Base-by-base conservation (phyloP, 2,888 invertebrate species). In the Mesorhabditis spiculigera region DNA sequence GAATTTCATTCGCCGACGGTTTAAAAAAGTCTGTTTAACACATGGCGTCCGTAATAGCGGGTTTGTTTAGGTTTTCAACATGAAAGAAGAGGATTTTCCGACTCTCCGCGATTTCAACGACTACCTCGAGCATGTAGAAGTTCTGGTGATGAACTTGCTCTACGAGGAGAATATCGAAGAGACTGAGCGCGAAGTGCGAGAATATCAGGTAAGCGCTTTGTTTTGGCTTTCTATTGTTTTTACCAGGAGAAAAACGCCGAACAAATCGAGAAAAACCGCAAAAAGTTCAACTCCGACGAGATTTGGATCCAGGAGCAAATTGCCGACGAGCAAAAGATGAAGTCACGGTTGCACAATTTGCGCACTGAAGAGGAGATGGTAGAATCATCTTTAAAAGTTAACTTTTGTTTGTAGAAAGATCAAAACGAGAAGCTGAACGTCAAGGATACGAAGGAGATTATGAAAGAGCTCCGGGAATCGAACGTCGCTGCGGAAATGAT, bases 91-190 rank as follows among this genome's bases (percentile, higher is more conserved):
- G 78, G 97, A 98, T 87, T 98, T 99, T 86, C 86, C 88, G 0
- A 89, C 91, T 0, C 87, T 94, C 70, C 88, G 90, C 61, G 95
- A 94, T 72, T 98, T 92, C 87, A 96, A 98, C 87, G 93, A 96
- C 87, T 99, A 98, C 87, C 89, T 98, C 79, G 98, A 98, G 88
- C 93, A 93, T 88, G 91, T 96, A 63, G 97, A 96, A 50, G n/a
- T n/a, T 13, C 8, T 82, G 16, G 79, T 85, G 65, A 79, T 69
- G 65, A 83, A 81, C 68, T 66, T 85, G 65, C 75, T 77, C 10
- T 75, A 80, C 68, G 83, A 82, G 10, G 69, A 74, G 10, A 75
- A 83, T 58, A 77, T 84, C 4, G 76, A 76, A 4, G 77, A 77
- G 62, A 77, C 78, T 6, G 78, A 85, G 62, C 74, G 72, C 2